A percentile compares a stretch with the other conserved stretches of the same genome.
Evolutionary conservation across 1,140 invertebrate species (phyloP).

Genomic region (Caenorhabditis elegans): WBcel235 BX284606.5:3112501-3113000

Average conservation of each 20-base stretch:
- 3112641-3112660: slow-evolving; percentile 96
- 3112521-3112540: slow-evolving; percentile 75
- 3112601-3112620: slow-evolving; percentile 92
- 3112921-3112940: slow-evolving; percentile 67
- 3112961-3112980: slow-evolving; percentile 94
- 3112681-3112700: slow-evolving; percentile 97
- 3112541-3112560: slow-evolving; percentile 81
- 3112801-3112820: slow-evolving; percentile 90
- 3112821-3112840: slow-evolving; percentile 97
- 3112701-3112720: slow-evolving; percentile 89
- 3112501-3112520: slow-evolving; percentile 81
- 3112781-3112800: slow-evolving; percentile 79
- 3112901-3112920: slow-evolving; percentile 71
- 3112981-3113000: slow-evolving; percentile 83
- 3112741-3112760: slow-evolving; percentile 99
- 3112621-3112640: slow-evolving; percentile 83
- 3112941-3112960: slow-evolving; percentile 86
- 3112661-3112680: slow-evolving; percentile 93
- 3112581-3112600: slow-evolving; percentile 96
- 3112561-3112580: slow-evolving; percentile 96
- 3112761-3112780: slow-evolving; percentile 77
- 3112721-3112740: slow-evolving; percentile 92
- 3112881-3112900: neutral
- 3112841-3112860: slow-evolving; percentile 89
- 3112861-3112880: slow-evolving; percentile 67